Evolutionary conservation across 2,888 invertebrate species (phyloP).

Genomic region (Brachypterus glaber): DNA sequence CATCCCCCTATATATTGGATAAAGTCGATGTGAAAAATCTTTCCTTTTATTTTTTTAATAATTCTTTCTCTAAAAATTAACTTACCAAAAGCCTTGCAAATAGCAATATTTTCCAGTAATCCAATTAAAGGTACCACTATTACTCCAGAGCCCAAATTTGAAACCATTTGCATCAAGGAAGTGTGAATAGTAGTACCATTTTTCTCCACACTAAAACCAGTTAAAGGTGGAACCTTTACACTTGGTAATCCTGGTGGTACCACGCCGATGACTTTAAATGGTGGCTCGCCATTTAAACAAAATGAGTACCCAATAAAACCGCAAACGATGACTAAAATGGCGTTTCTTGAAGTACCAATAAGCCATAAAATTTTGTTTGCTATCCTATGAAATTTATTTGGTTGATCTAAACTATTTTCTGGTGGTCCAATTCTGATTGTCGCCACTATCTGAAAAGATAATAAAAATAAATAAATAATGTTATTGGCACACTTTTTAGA

Average conservation of each 20-base stretch:
- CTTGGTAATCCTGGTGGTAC: conserved; percentile 69
- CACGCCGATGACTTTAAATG: conserved; percentile 61
- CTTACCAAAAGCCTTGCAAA: conserved; percentile 86
- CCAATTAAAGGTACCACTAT: conserved; percentile 80
- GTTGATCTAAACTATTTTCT: conserved; percentile 19
- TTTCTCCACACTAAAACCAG: conserved; percentile 47
- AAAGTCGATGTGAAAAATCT: too few species aligned
- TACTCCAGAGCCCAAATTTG: conserved; percentile 74
- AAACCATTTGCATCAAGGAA: conserved; percentile 61
- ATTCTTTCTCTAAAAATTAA: too few species aligned
- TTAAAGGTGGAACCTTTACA: conserved; percentile 57
- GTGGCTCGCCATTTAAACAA: conserved; percentile 44
- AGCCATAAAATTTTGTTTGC: conserved; percentile 64
- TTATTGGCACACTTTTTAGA: too few species aligned
- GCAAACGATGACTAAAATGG: conserved; percentile 69
- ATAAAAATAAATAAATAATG: conserved; percentile 8
- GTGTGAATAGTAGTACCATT: conserved; percentile 38
- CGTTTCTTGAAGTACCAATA: conserved; percentile 72
- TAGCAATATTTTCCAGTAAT: conserved; percentile 83
- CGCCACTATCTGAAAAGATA: conserved; percentile 51
- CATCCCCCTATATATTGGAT: too few species aligned
- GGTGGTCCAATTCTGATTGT: conserved; percentile 52
- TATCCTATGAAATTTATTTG: conserved; percentile 34
- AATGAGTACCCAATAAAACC: conserved; percentile 62
- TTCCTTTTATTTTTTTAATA: too few species aligned